Evolutionary conservation across 2,797 vertebrate genomes (phyloP), one percentile per base, ranked within the genome.

Genomic region (Thunnus albacares): DNA sequence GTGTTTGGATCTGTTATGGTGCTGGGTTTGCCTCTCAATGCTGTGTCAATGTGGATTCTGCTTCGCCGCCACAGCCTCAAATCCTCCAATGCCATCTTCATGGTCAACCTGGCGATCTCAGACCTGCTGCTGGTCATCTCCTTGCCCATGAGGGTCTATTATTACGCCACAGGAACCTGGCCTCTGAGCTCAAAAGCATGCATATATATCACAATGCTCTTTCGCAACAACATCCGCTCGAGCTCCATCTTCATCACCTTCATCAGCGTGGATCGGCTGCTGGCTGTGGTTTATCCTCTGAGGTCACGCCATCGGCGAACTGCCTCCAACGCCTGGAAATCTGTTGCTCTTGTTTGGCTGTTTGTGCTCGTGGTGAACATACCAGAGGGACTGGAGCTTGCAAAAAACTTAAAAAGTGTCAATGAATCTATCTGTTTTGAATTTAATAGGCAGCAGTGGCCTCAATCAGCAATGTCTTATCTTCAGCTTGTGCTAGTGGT

Each of bases 261-360:
- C 67, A 94, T 95, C 79, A 87, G 92, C 18, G 26, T 94, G 60
- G 93, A 94, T 81, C 86, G 94, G 41, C 81, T 95, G 43, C 74
- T 95, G 60, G 94, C 95, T 8, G 85, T 95, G 66, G 93, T 94
- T n/a, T 94, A 88, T 30, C 94, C 94, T 14, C 66, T 95, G 64
- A 87, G 86, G 69, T 90, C 93, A 0, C 86, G 92, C 0, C 77
- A 69, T 7, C 20, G 93, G 22, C 82, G 94, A 10, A 93, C 80
- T 0, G 0, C 10, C 0, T 53, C 79, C 20, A 87, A 85, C 0
- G 89, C 93, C 30, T 72, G 61, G 18, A 93, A 75, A 77, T 90
- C 82, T 8, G 86, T 63, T 0, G 64, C 0, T 0, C 0, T 90
- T 0, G 63, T 87, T 12, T 95, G 94, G 92, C n/a, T 91, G 24